Percentiles rank a stretch among this genome's conserved stretches.
Evolutionary conservation across 2,113 vertebrate genomes (phyloP).

Genomic region (Chrysochloris asiatica): DNA sequence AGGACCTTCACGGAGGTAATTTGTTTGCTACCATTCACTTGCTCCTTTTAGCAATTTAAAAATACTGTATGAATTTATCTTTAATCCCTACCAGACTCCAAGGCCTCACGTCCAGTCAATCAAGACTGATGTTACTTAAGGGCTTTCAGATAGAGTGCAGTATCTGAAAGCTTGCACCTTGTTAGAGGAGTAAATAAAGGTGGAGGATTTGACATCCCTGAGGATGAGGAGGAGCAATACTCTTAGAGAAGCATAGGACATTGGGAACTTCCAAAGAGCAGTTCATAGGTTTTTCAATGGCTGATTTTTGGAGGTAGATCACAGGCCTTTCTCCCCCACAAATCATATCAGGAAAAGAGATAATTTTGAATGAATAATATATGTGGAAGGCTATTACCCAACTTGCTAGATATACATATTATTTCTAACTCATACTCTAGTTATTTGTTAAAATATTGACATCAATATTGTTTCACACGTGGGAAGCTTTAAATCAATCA

Average conservation of each 20-base stretch:
- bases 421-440: background rate
- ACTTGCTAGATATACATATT: background rate
- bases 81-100: background rate
- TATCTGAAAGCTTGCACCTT: background rate
- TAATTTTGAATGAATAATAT: background rate
- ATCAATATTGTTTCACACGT: background rate
- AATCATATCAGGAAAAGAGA: background rate
- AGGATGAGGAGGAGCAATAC: background rate
- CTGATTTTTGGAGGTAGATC: background rate
- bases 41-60: background rate
- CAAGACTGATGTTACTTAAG: background rate
- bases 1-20: background rate
- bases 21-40: background rate
- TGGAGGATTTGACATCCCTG: background rate
- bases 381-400: background rate
- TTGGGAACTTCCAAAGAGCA: rapidly evolving
- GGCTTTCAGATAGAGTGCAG: rapidly evolving
- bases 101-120: background rate
- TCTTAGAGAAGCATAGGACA: background rate
- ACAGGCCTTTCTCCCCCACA: background rate
- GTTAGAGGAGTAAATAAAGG: background rate
- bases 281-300: background rate
- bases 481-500: background rate
- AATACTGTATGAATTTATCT: background rate
- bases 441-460: background rate